Evolutionary conservation across 2,797 vertebrate species (phyloP).

Genomic region (Arctocebus calabarensis): DNA sequence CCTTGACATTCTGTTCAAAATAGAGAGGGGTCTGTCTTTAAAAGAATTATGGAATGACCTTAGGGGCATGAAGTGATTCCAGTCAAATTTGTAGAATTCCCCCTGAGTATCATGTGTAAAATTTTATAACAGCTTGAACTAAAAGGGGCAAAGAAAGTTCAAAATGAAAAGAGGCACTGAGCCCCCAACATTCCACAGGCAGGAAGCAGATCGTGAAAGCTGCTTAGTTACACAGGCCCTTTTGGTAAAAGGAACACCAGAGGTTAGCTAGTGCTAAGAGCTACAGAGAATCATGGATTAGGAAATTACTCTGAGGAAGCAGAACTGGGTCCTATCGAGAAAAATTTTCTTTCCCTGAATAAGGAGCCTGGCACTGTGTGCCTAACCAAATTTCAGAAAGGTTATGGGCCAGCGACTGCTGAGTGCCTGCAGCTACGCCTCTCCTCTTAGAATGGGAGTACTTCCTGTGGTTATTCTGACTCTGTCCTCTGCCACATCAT

Average conservation of each 20-base stretch:
- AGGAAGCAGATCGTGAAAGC: not conserved
- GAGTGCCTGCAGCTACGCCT: not conserved
- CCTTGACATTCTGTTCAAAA: conserved; percentile 58
- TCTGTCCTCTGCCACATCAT: not conserved
- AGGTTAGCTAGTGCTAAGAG: not conserved
- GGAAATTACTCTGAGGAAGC: not conserved
- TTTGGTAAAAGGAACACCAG: not conserved
- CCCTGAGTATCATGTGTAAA: conserved; percentile 11
- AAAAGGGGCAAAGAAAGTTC: conserved; percentile 26
- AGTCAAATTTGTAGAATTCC: conserved; percentile 54
- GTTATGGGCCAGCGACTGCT: not conserved
- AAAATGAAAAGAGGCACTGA: conserved; percentile 29
- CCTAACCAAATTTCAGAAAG: not conserved
- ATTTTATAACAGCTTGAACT: not conserved
- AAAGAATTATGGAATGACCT: conserved; percentile 65
- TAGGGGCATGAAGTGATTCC: not conserved
- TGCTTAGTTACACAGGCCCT: not conserved
- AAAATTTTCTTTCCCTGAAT: not conserved
- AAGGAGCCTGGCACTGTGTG: not conserved
- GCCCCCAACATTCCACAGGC: not conserved
- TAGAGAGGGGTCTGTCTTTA: conserved; percentile 62
- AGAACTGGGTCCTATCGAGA: not conserved
- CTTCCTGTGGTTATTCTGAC: not conserved
- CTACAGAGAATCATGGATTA: not conserved
- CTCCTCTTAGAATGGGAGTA: not conserved